A percentile compares a stretch with the other conserved stretches of the same genome.
Evolutionary conservation across 2,888 invertebrate genomes (phyloP).

Genomic region (Helleia helle): DNA sequence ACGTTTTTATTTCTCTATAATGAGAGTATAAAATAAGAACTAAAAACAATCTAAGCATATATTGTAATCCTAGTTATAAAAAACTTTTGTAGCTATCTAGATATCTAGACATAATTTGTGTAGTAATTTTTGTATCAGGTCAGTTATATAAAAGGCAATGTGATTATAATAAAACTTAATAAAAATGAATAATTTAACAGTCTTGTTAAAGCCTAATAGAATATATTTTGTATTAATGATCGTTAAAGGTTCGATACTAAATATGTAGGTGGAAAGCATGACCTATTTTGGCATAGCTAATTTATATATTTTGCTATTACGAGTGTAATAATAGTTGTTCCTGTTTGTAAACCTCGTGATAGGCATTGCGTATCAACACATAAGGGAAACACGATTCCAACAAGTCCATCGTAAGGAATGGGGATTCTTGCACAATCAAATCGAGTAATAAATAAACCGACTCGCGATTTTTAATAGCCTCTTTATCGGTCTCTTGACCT

Average conservation of each 20-base stretch:
- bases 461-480: constrained; percentile 94
- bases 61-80: constrained; percentile 3
- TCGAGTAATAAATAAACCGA: constrained; percentile 97
- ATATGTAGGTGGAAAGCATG: neutral
- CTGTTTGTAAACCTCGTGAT: constrained; percentile 95
- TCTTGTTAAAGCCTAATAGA: constrained; percentile 38
- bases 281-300: neutral
- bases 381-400: constrained; percentile 99
- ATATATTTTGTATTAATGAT: constrained; percentile 5
- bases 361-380: constrained; percentile 97
- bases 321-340: constrained; percentile 78
- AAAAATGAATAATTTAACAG: constrained; percentile 39
- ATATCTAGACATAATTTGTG: neutral
- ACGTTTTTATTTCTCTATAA: neutral
- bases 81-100: neutral
- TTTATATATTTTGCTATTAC: constrained; percentile 25
- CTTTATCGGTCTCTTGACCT: constrained; percentile 96
- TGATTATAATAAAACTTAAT: constrained; percentile 15
- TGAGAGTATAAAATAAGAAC: no score
- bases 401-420: constrained; percentile 98
- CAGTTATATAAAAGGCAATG: neutral
- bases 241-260: neutral
- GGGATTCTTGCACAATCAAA: constrained; percentile 98
- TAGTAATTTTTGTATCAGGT: constrained; percentile 1
- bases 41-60: neutral